Evolutionary conservation across 2,113 vertebrate species (phyloP).

Genomic region (Cryptotis parvus): DNA sequence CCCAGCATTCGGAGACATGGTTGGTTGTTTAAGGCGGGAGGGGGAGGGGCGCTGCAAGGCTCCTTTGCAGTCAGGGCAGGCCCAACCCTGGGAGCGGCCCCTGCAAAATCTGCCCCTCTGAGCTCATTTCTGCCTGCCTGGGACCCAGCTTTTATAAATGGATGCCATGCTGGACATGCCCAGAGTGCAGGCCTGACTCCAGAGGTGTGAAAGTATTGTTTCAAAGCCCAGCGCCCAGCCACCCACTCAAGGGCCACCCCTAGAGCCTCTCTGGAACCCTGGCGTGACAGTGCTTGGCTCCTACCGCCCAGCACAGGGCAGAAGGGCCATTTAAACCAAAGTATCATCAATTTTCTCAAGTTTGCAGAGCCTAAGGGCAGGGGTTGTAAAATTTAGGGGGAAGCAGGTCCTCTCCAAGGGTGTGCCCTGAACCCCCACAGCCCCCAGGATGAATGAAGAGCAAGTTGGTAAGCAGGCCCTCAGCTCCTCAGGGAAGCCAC

Average conservation of each 20-base stretch:
- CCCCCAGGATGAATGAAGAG: neutral
- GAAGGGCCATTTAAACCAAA: neutral
- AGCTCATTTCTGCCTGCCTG: neutral
- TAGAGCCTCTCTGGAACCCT: neutral
- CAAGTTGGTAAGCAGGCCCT: constrained; percentile 44
- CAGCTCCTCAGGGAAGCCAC: neutral
- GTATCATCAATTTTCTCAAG: neutral
- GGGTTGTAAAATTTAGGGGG: neutral
- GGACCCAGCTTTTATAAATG: neutral
- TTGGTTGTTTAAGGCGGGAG: constrained; percentile 74
- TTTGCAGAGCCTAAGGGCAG: neutral
- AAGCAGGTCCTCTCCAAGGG: constrained; percentile 2
- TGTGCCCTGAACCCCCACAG: constrained; percentile 42
- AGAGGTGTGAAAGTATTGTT: constrained; percentile 9
- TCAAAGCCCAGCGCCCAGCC: constrained; percentile 27
- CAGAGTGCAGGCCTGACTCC: neutral
- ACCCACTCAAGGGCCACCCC: neutral
- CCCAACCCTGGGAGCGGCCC: neutral
- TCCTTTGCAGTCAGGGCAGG: neutral
- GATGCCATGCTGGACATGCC: neutral
- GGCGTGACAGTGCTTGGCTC: neutral
- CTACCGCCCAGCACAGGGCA: constrained; percentile 23
- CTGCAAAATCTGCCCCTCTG: neutral
- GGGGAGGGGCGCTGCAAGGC: neutral
- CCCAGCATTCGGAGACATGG: neutral